Evolutionary conservation across 1,140 invertebrate genomes (phyloP).

Genomic region (Bilobella aurantiaca): DNA sequence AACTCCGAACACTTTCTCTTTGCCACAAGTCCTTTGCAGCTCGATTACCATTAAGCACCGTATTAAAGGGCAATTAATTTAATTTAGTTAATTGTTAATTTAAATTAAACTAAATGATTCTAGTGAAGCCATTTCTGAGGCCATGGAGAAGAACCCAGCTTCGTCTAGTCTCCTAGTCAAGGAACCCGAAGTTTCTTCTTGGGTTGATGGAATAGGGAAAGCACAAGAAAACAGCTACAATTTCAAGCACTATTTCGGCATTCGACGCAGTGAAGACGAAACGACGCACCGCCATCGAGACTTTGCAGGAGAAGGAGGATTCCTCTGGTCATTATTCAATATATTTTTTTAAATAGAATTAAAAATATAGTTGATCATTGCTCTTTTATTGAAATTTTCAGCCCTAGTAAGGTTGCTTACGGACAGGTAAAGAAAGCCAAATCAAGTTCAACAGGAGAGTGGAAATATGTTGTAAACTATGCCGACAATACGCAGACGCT

Average conservation of each 20-base stretch:
- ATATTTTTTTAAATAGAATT: neutral
- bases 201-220: constrained; percentile 48
- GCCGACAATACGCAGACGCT: constrained; percentile 74
- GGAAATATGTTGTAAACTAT: constrained; percentile 81
- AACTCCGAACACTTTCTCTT: constrained; percentile 2
- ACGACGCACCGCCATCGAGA: constrained; percentile 37
- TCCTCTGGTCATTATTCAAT: constrained; percentile 42
- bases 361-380: neutral
- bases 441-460: constrained; percentile 60
- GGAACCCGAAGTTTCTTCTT: constrained; percentile 36
- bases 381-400: constrained; percentile 38
- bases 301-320: constrained; percentile 52
- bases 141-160: constrained; percentile 57
- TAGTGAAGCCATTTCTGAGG: constrained; percentile 64
- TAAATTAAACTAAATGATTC: constrained; percentile 32
- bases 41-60: constrained; percentile 3
- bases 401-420: constrained; percentile 71
- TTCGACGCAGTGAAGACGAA: constrained; percentile 23
- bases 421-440: constrained; percentile 67
- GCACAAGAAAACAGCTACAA: constrained; percentile 49
- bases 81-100: constrained; percentile 3
- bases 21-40: neutral
- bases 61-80: neutral
- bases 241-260: constrained; percentile 48
- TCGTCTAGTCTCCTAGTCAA: constrained; percentile 55